These are phyloP conservation scores for Drosophila kambysellisi DNA, from an alignment of 2,888 invertebrate genomes.

Conservation along the genomic window DNA sequence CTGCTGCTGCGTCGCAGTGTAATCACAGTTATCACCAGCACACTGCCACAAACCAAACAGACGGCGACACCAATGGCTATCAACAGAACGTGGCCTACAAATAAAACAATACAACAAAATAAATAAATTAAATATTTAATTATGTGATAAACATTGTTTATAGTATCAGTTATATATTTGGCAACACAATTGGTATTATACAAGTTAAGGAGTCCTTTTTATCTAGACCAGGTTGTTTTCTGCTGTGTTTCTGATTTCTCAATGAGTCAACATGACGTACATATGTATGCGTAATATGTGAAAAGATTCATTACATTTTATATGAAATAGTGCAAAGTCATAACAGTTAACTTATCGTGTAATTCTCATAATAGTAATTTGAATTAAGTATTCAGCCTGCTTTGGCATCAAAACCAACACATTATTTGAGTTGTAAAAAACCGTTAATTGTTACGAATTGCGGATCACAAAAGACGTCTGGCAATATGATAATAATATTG, in stretches of 20 bases:
- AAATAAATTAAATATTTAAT: neutral
- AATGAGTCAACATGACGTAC: constrained; percentile 3
- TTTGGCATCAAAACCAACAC: neutral
- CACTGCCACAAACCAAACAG: constrained; percentile 81
- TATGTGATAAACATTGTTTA: neutral
- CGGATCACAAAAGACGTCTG: constrained; percentile 1
- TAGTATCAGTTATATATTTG: neutral
- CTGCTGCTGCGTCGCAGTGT: constrained; percentile 64
- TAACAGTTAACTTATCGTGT: neutral
- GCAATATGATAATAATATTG: constrained; percentile 17
- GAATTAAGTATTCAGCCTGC: neutral
- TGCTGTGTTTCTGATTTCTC: neutral
- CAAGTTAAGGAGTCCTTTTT: neutral
- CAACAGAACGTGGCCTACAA: constrained; percentile 79
- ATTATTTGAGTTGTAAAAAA: neutral
- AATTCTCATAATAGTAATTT: neutral
- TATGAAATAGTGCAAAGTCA: neutral
- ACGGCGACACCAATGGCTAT: constrained; percentile 82
- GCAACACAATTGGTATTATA: neutral
- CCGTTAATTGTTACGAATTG: constrained; percentile 2
- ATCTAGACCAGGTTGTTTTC: neutral
- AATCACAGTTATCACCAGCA: constrained; percentile 78
- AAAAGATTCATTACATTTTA: neutral
- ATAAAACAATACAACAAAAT: too few species aligned
- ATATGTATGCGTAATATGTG: constrained; percentile 27